Evolutionary conservation across 2,113 vertebrate species (phyloP), one percentile per base, ranked within the genome.

Genomic region (Calidris pygmaea): DNA sequence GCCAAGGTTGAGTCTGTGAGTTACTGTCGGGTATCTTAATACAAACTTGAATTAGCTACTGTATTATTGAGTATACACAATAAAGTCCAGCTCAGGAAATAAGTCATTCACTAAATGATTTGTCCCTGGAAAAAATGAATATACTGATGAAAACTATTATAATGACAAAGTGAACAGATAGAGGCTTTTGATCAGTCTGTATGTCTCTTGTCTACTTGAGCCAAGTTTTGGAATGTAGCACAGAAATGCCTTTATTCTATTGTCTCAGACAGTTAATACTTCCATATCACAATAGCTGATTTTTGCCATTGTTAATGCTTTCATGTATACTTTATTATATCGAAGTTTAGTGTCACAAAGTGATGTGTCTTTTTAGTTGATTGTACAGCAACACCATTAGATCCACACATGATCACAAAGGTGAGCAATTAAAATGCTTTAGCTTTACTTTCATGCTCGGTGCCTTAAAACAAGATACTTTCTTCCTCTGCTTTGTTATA

Each of bases 281-380:
- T 80, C 19, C 0, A 0, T 62, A 32, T 29, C 1, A 3, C 20
- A 77, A 0, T 22, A 86, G 30, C 30, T 90, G 17, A 14, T 18
- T 80, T 87, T 82, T 88, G 56, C 10, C 20, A 4, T 45, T 78
- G 63, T 55, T 77, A 53, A 12, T 71, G 41, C 29, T 83, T 89
- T 76, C 30, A n/a, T 17, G 12, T n/a, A 35, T 63, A 39, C 12
- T 43, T 1, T 29, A 47, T 56, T 63, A 24, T 29, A 2, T 71
- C 27, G 65, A 52, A 60, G 68, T 43, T 20, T 16, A 68, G 32
- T 60, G 18, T 18, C 50, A 43, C 52, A 21, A 35, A 79, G 20
- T 43, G 26, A 21, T 58, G 12, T 14, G 16, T 66, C 29, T 79
- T 47, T 17, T 0, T 58, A 70, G n/a, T 21, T 71, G 18, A 9